Conservation (phyloP, 2,888 invertebrate genomes). For the Calameuta idolon region DNA sequence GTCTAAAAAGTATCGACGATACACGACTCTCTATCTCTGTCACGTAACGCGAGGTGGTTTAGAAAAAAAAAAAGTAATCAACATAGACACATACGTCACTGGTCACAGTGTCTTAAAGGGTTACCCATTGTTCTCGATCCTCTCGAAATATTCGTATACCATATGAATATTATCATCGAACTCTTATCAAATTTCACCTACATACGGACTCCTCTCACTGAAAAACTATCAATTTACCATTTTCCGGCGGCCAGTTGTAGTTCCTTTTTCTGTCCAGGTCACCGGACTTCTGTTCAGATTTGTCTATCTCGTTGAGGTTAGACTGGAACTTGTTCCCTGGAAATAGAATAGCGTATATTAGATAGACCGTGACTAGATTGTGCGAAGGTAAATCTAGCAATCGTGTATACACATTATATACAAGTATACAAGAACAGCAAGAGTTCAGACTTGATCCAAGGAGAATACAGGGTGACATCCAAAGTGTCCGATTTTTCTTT, state of each 20-base stretch:
- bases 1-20: background rate
- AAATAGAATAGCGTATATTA: constrained; percentile 28
- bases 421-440: background rate
- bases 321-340: constrained; percentile 61
- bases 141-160: background rate
- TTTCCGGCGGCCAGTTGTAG: constrained; percentile 52
- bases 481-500: background rate
- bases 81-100: background rate
- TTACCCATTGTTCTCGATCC: background rate
- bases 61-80: background rate
- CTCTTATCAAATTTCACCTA: background rate
- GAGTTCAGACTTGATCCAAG: background rate
- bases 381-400: background rate
- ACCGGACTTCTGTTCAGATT: constrained; percentile 65
- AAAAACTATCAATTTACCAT: constrained; percentile 14
- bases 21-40: background rate
- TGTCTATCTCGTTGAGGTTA: constrained; percentile 65
- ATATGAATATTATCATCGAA: background rate
- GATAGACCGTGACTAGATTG: background rate
- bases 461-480: background rate
- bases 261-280: constrained; percentile 57
- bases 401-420: background rate
- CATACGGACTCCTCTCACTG: background rate
- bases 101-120: background rate
- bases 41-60: background rate